phyloP scores from a whole-genome alignment of 2,113 vertebrate genomes.

The Ifrita kowaldi region DNA sequence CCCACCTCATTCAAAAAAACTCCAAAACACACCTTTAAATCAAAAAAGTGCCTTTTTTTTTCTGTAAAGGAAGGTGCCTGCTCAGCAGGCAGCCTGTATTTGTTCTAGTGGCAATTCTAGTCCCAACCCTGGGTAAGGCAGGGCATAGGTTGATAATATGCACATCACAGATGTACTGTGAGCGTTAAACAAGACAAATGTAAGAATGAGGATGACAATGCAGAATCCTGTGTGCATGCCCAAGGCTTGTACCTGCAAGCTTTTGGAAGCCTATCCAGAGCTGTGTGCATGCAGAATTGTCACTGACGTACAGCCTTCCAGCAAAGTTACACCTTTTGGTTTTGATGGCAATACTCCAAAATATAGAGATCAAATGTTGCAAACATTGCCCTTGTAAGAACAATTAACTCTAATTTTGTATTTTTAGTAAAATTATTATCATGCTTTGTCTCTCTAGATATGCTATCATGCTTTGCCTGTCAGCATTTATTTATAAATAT shows the following conservation, averaged over 20 bases:
- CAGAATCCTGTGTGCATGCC: not conserved
- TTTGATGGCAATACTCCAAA: not conserved
- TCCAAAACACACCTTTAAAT: not conserved
- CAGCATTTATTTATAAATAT: not conserved
- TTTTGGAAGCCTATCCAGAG: not conserved
- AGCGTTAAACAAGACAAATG: not conserved
- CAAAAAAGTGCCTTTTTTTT: not conserved
- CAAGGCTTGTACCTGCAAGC: not conserved
- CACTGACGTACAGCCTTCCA: not conserved
- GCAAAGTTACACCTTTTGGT: not conserved
- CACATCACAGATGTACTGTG: not conserved
- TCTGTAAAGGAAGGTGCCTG: not conserved
- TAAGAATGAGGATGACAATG: not conserved
- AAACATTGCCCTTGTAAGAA: not conserved
- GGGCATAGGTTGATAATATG: not conserved
- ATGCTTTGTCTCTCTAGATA: not conserved
- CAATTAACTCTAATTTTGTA: not conserved
- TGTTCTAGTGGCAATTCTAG: not conserved
- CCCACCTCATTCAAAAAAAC: not conserved
- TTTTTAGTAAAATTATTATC: not conserved
- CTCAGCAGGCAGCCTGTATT: not conserved
- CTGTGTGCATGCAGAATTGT: not conserved
- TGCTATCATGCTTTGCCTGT: not conserved
- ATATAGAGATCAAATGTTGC: not conserved
- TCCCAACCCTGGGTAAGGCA: not conserved